phyloP scores from a whole-genome alignment of 2,888 invertebrate genomes.

The Nomada ferruginata region DNA sequence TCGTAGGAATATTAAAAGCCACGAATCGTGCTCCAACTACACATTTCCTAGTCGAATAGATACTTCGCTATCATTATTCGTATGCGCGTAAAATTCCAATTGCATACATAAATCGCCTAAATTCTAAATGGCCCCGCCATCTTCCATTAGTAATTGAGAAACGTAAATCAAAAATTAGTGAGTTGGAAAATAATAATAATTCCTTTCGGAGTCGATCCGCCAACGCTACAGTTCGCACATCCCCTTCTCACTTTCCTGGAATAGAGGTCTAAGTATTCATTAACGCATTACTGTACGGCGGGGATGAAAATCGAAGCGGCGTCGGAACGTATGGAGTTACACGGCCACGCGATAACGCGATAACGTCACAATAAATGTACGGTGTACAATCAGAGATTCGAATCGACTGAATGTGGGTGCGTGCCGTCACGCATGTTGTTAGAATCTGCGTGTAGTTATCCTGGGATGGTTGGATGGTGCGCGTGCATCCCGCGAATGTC shows the following conservation, averaged over 20 bases:
- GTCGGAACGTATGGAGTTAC: slow-evolving; percentile 35
- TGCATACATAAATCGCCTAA: too few relatives aligned
- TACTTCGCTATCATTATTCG: not conserved
- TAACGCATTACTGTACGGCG: slow-evolving; percentile 37
- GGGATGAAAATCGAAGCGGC: slow-evolving; percentile 28
- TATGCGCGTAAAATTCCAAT: too few relatives aligned
- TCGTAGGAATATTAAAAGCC: slow-evolving; percentile 19
- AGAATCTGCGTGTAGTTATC: slow-evolving; percentile 70
- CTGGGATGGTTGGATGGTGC: slow-evolving; percentile 24
- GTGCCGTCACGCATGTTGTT: slow-evolving; percentile 71
- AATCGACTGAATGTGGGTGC: slow-evolving; percentile 64
- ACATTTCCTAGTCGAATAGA: not conserved
- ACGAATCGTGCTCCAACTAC: not conserved
- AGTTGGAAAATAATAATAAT: not conserved
- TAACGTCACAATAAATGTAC: slow-evolving; percentile 70
- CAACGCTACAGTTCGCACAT: not conserved
- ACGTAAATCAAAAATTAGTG: too few relatives aligned
- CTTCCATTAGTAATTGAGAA: too few relatives aligned
- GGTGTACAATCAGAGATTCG: slow-evolving; percentile 58
- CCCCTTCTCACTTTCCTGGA: not conserved
- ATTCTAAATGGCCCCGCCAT: too few relatives aligned
- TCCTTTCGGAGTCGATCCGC: too few relatives aligned
- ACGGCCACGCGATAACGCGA: slow-evolving; percentile 62
- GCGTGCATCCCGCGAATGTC: slow-evolving; percentile 16
- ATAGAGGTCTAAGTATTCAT: slow-evolving; percentile 6